Evolutionary conservation across 1,140 invertebrate species (phyloP).

Genomic region (Neodiprion pinetum): DNA sequence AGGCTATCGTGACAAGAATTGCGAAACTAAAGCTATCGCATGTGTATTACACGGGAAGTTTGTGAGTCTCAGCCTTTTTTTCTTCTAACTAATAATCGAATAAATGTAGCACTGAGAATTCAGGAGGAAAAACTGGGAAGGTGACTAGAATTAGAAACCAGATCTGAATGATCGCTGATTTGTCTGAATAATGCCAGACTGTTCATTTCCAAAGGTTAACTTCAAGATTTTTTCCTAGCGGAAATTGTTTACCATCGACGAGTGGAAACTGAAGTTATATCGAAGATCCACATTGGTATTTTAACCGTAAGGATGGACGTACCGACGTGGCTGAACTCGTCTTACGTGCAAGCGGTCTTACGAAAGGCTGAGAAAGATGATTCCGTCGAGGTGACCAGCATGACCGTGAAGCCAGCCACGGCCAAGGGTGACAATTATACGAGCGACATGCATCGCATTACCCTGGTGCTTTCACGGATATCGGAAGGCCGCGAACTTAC

Average conservation of each 20-base stretch:
- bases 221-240: too few species aligned
- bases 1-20: too few species aligned
- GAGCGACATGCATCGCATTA: slow-evolving; percentile 33
- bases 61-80: not conserved
- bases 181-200: too few species aligned
- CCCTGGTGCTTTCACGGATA: slow-evolving; percentile 21
- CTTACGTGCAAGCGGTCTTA: slow-evolving; percentile 40
- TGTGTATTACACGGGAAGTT: too few species aligned
- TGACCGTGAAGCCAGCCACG: slow-evolving; percentile 25
- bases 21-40: too few species aligned
- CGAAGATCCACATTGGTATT: not conserved
- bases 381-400: slow-evolving; percentile 26
- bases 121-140: too few species aligned
- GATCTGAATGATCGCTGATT: too few species aligned
- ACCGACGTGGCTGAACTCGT: slow-evolving; percentile 46
- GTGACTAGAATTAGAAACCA: too few species aligned
- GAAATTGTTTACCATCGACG: too few species aligned
- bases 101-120: not conserved
- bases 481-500: slow-evolving; percentile 14
- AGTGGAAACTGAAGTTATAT: too few species aligned
- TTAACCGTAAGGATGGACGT: not conserved
- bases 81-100: not conserved
- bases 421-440: slow-evolving; percentile 42
- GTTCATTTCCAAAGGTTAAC: too few species aligned
- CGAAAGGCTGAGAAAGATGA: slow-evolving; percentile 26